Evolutionary conservation across 1,140 invertebrate species (phyloP).

Genomic region (Megalonaias nervosa): DNA sequence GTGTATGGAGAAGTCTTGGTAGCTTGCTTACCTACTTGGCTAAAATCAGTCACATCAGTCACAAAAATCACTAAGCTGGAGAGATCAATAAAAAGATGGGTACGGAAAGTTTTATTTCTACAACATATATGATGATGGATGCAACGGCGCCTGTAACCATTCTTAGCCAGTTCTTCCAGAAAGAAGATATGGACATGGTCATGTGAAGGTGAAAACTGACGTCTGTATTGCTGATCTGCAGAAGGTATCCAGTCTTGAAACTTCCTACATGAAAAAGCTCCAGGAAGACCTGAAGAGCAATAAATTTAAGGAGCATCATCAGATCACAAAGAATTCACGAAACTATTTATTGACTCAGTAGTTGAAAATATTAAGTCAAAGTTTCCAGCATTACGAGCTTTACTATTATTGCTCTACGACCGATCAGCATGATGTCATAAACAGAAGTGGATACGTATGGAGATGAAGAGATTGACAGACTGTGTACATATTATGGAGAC

Average conservation of each 20-base stretch:
- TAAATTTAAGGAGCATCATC: background rate
- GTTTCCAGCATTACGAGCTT: background rate
- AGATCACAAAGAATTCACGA: too few species aligned
- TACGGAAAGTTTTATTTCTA: slow-evolving; percentile 13
- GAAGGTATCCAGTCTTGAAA: background rate
- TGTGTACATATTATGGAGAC: background rate
- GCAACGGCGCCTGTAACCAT: slow-evolving; percentile 17
- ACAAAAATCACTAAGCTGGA: too few species aligned
- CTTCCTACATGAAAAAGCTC: background rate
- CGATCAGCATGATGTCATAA: too few species aligned
- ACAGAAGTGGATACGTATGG: background rate
- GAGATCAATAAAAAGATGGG: background rate
- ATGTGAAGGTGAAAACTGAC: background rate
- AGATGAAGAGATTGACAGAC: background rate
- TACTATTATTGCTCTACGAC: background rate
- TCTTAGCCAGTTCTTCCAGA: slow-evolving; percentile 30
- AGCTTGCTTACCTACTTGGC: too few species aligned
- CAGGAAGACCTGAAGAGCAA: background rate
- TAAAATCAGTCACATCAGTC: too few species aligned
- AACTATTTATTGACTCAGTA: too few species aligned
- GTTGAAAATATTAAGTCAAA: too few species aligned
- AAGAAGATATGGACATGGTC: slow-evolving; percentile 29
- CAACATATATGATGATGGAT: slow-evolving; percentile 39
- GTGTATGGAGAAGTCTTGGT: too few species aligned
- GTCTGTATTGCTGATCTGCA: background rate